Evolutionary conservation across 2,797 vertebrate species (phyloP).

Genomic region (Pseudotriccus pelzelni): DNA sequence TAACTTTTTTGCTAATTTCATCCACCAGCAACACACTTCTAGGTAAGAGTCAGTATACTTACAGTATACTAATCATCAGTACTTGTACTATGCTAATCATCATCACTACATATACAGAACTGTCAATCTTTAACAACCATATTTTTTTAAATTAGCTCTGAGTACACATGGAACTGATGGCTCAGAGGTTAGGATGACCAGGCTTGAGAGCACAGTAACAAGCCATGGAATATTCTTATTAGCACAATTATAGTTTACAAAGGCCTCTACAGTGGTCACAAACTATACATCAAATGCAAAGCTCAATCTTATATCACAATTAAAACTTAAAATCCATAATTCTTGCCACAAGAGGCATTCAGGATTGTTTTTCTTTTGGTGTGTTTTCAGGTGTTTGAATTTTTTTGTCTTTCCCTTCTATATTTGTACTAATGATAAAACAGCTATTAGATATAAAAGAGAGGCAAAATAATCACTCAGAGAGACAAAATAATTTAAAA

Average conservation of each 20-base stretch:
- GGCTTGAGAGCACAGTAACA: not conserved
- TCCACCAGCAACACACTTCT: not conserved
- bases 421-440: not conserved
- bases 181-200: not conserved
- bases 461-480: not conserved
- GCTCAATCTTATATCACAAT: not conserved
- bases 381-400: not conserved
- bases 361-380: not conserved
- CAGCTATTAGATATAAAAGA: not conserved
- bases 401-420: not conserved
- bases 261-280: not conserved
- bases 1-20: not conserved
- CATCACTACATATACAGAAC: not conserved
- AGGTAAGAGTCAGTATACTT: not conserved
- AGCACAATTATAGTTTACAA: not conserved
- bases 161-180: not conserved
- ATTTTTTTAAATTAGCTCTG: not conserved
- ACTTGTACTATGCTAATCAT: not conserved
- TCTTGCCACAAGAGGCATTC: not conserved
- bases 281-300: not conserved
- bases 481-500: not conserved
- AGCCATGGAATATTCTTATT: not conserved
- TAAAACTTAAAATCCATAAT: not conserved
- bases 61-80: not conserved
- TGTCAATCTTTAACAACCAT: not conserved